phyloP scores from a whole-genome alignment of 2,113 vertebrate genomes.

The Hippocampus abdominalis region DNA sequence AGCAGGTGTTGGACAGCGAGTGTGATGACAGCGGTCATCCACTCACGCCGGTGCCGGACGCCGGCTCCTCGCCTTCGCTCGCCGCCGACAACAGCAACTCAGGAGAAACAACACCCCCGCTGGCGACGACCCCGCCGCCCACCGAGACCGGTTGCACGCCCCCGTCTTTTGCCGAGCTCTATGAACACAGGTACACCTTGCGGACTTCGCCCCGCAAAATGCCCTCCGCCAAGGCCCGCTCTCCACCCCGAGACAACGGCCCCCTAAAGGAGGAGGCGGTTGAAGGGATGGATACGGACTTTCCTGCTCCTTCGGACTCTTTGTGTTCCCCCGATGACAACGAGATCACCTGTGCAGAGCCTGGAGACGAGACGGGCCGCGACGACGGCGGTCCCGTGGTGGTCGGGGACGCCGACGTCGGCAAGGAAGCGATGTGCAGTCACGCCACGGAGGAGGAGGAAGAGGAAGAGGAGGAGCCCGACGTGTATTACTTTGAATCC shows the following conservation, averaged over 20 bases:
- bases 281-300: constrained; percentile 58
- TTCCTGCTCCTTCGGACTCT: constrained; percentile 52
- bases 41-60: constrained; percentile 48
- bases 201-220: constrained; percentile 87
- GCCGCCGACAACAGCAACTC: constrained; percentile 73
- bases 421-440: constrained; percentile 77
- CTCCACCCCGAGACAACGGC: constrained; percentile 85
- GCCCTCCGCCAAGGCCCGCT: constrained; percentile 81
- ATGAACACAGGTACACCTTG: constrained; percentile 94
- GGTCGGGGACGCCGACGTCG: constrained; percentile 65
- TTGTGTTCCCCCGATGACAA: constrained; percentile 56
- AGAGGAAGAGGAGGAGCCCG: constrained; percentile 92
- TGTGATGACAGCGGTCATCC: constrained; percentile 65
- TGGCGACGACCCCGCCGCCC: constrained; percentile 66
- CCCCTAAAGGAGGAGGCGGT: constrained; percentile 79
- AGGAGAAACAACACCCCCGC: constrained; percentile 78
- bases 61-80: constrained; percentile 32
- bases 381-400: constrained; percentile 64
- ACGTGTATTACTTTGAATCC: constrained; percentile 99
- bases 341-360: constrained; percentile 61
- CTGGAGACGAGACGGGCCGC: constrained; percentile 63
- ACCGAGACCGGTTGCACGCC: constrained; percentile 69
- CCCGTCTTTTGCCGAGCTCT: constrained; percentile 83
- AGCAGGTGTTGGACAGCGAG: constrained; percentile 74
- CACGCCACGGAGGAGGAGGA: constrained; percentile 77